phyloP scores from a whole-genome alignment of 2,797 vertebrate genomes.

The Perodicticus potto region DNA sequence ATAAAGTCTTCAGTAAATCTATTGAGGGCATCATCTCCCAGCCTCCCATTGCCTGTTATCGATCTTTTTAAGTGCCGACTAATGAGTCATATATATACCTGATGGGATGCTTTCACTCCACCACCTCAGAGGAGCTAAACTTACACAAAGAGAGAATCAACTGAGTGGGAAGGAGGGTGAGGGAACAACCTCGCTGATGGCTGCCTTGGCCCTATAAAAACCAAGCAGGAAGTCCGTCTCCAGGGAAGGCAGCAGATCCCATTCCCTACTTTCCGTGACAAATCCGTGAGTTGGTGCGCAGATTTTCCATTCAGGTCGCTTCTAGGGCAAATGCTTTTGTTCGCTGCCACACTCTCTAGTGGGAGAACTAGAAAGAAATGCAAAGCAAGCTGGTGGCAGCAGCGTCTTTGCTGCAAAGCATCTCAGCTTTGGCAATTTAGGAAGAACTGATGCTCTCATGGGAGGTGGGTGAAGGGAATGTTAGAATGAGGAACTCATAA shows the following conservation, averaged over 20 bases:
- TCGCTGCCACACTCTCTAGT: background rate
- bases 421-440: constrained; percentile 48
- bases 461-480: constrained; percentile 49
- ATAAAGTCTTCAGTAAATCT: constrained; percentile 77
- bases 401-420: constrained; percentile 69
- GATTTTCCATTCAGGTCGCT: constrained; percentile 56
- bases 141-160: constrained; percentile 57
- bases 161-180: background rate
- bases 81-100: constrained; percentile 78
- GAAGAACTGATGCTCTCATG: constrained; percentile 21
- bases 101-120: constrained; percentile 63
- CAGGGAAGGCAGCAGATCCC: background rate
- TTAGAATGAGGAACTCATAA: background rate
- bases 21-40: constrained; percentile 67
- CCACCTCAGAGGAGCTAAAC: constrained; percentile 65
- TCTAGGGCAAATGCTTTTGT: constrained; percentile 66
- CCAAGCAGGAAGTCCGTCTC: background rate
- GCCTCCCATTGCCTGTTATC: constrained; percentile 67
- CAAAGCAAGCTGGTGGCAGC: constrained; percentile 14
- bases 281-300: background rate
- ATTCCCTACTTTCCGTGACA: constrained; percentile 32
- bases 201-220: background rate
- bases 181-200: background rate
- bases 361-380: constrained; percentile 1
- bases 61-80: constrained; percentile 82